These are phyloP conservation scores for Dendroctonus valens DNA, from an alignment of 1,140 invertebrate genomes.

Conservation along the genomic window DNA sequence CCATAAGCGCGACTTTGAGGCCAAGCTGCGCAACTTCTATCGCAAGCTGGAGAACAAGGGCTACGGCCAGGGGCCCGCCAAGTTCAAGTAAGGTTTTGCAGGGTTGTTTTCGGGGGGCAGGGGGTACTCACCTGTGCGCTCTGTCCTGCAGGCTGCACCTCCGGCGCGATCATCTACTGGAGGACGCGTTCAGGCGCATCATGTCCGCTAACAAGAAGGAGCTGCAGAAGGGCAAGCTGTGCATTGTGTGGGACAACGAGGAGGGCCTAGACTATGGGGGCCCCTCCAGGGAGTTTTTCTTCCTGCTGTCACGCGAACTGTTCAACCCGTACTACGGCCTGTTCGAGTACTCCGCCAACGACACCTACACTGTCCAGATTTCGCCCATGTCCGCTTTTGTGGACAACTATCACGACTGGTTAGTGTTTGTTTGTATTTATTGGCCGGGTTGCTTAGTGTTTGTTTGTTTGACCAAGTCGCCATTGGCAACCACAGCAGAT, in stretches of 20 bases:
- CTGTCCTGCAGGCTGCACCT: constrained; percentile 76
- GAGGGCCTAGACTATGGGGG: constrained; percentile 97
- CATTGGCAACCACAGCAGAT: no score
- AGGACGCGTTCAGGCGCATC: constrained; percentile 95
- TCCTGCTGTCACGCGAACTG: constrained; percentile 89
- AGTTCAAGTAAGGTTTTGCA: constrained; percentile 78
- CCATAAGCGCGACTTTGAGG: constrained; percentile 90
- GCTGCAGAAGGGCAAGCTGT: constrained; percentile 90
- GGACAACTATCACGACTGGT: constrained; percentile 97
- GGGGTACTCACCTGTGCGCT: constrained; percentile 28
- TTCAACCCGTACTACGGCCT: constrained; percentile 98
- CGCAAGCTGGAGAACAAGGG: constrained; percentile 94
- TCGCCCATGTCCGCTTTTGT: constrained; percentile 97
- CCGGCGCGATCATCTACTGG: constrained; percentile 86
- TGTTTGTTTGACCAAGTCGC: no score
- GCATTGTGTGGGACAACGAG: constrained; percentile 93
- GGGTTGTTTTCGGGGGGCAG: no score
- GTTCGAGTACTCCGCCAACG: constrained; percentile 97
- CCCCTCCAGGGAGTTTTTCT: constrained; percentile 95
- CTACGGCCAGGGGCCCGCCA: constrained; percentile 93
- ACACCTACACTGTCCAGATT: constrained; percentile 97
- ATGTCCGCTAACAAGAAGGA: constrained; percentile 96
- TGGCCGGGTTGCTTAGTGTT: no score
- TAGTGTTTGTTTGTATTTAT: constrained; percentile 41
- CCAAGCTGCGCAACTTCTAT: constrained; percentile 93